Percentiles rank a stretch among this genome's conserved stretches.
Conservation (phyloP, 2,113 vertebrate genomes). For the Epinephelus lanceolatus region DNA sequence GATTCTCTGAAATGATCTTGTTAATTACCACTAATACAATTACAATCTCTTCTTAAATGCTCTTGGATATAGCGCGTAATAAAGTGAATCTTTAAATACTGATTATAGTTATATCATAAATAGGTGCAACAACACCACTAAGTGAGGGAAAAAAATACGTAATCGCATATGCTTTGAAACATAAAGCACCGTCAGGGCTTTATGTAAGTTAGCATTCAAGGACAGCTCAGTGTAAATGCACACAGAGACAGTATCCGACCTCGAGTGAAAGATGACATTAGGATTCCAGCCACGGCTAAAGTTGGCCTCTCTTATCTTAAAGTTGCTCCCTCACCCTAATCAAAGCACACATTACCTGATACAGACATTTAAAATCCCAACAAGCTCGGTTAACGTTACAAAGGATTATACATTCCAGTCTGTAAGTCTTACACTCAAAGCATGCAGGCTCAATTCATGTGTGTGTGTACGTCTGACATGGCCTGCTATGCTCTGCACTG, state of each 20-base stretch:
- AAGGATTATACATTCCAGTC: background rate
- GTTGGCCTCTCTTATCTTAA: slow-evolving; percentile 12
- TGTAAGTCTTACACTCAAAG: background rate
- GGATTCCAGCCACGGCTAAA: slow-evolving; percentile 36
- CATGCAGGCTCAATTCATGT: background rate
- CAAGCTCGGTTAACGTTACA: background rate
- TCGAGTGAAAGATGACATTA: slow-evolving; percentile 40
- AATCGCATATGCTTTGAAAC: slow-evolving; percentile 35
- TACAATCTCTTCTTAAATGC: slow-evolving; percentile 17
- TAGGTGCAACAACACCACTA: slow-evolving; percentile 3
- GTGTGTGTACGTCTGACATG: background rate
- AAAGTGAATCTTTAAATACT: slow-evolving; percentile 59
- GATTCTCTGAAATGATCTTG: slow-evolving; percentile 43
- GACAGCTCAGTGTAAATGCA: slow-evolving; percentile 32
- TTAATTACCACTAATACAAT: slow-evolving; percentile 44
- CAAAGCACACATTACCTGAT: slow-evolving; percentile 12
- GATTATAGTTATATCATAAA: slow-evolving; percentile 36
- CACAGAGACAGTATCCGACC: slow-evolving; percentile 12
- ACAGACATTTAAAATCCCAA: slow-evolving; percentile 17
- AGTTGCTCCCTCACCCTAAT: slow-evolving; percentile 26
- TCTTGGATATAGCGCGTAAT: slow-evolving; percentile 10
- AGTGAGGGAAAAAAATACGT: background rate
- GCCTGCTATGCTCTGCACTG: background rate
- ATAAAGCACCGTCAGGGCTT: slow-evolving; percentile 20
- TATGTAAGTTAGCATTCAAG: slow-evolving; percentile 38